Conservation (phyloP, 2,797 vertebrate genomes). For the Eulemur coronatus region DNA sequence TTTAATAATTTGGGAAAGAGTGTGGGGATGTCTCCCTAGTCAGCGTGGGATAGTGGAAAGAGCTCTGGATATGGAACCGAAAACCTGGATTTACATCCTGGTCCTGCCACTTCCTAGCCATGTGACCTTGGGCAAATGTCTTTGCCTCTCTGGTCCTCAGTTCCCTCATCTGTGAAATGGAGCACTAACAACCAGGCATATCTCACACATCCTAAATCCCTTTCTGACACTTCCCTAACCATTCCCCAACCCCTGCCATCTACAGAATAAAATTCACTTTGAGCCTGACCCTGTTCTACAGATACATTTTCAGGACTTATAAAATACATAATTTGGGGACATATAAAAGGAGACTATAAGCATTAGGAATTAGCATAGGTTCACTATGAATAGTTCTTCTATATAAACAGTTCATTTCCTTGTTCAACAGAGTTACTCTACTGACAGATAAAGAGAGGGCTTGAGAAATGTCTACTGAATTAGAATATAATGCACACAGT, state of each 20-base stretch:
- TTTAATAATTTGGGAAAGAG: background rate
- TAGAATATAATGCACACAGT: background rate
- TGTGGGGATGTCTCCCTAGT: background rate
- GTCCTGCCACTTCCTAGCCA: background rate
- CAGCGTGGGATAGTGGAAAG: background rate
- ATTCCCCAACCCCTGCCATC: background rate
- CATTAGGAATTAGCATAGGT: background rate
- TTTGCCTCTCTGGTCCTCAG: constrained; percentile 7
- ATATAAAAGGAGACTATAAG: constrained; percentile 22
- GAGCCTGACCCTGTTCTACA: background rate
- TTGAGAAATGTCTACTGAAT: background rate
- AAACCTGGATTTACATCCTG: constrained; percentile 8
- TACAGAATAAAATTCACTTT: constrained; percentile 39
- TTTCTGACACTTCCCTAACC: background rate
- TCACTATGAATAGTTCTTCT: background rate
- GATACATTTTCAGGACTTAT: background rate
- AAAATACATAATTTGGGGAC: background rate
- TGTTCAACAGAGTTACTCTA: constrained; percentile 17
- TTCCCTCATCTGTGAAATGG: constrained; percentile 26
- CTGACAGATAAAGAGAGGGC: background rate
- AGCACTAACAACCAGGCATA: background rate
- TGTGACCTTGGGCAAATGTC: background rate
- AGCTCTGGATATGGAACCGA: background rate
- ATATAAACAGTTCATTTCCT: background rate
- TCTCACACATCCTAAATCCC: background rate